These are phyloP conservation scores for Drosophila anceps DNA, from an alignment of 2,888 invertebrate species.

Conservation along the genomic window DNA sequence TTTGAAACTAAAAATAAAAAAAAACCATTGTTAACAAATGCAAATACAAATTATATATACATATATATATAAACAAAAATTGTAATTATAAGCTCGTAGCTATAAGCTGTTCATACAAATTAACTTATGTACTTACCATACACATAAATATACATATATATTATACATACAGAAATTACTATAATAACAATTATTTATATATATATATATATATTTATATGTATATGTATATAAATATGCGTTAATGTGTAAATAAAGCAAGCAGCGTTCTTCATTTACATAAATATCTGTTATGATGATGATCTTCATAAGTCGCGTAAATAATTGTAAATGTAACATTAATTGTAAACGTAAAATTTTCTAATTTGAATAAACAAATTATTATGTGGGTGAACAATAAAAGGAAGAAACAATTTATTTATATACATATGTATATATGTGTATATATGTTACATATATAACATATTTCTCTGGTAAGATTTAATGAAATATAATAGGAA, in stretches of 20 bases:
- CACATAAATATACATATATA: slow-evolving; percentile 22
- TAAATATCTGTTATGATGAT: slow-evolving; percentile 57
- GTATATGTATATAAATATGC: slow-evolving; percentile 26
- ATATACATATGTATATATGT: too few species aligned
- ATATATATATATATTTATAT: background rate
- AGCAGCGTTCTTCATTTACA: slow-evolving; percentile 58
- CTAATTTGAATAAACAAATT: slow-evolving; percentile 80
- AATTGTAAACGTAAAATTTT: slow-evolving; percentile 77
- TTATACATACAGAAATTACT: slow-evolving; percentile 12
- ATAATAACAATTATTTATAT: slow-evolving; percentile 26
- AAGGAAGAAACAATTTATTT: background rate
- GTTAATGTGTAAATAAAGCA: slow-evolving; percentile 47
- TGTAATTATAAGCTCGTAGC: slow-evolving; percentile 60
- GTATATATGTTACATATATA: too few species aligned
- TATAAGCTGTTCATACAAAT: slow-evolving; percentile 71
- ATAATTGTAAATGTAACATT: slow-evolving; percentile 74
- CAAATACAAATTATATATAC: slow-evolving; percentile 66
- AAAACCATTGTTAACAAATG: slow-evolving; percentile 68
- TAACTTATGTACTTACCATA: slow-evolving; percentile 55
- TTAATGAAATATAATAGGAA: background rate
- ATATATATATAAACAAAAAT: slow-evolving; percentile 34
- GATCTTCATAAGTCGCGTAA: slow-evolving; percentile 74
- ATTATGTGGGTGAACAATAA: slow-evolving; percentile 79
- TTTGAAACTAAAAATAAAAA: slow-evolving; percentile 44
- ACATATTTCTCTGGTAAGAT: background rate